Evolutionary conservation across 23 tunicate species (phyloP).

Genomic region (Phallusia fumigata): DNA sequence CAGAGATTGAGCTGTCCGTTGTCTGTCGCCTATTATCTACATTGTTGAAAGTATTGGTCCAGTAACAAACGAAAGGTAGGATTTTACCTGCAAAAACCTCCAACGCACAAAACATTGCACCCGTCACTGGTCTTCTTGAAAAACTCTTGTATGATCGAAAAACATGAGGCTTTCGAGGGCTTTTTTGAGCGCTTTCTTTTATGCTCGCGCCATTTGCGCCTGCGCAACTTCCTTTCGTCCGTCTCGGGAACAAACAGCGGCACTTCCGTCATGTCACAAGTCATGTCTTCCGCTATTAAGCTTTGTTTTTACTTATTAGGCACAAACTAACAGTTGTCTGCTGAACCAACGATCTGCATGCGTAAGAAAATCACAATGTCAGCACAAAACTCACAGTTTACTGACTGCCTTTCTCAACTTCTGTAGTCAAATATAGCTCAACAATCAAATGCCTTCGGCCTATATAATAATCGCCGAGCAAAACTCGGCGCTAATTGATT

Average conservation of each 20-base stretch:
- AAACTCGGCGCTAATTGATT: neutral
- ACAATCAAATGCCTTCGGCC: neutral
- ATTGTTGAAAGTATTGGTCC: too few species aligned
- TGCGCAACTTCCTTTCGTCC: neutral
- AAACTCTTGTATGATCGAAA: slow-evolving; percentile 26
- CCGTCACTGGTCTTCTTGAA: slow-evolving; percentile 27
- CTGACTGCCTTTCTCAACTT: too few species aligned
- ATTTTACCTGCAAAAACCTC: slow-evolving; percentile 25
- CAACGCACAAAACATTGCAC: slow-evolving; percentile 17
- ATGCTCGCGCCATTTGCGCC: slow-evolving; percentile 16
- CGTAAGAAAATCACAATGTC: too few species aligned
- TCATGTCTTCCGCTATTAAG: slow-evolving; percentile 25
- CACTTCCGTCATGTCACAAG: slow-evolving; percentile 18
- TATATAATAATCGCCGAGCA: neutral
- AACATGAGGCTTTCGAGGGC: slow-evolving; percentile 15
- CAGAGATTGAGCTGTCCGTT: too few species aligned
- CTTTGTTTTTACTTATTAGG: neutral
- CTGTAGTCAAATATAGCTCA: too few species aligned
- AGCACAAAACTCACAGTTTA: too few species aligned
- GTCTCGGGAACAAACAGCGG: slow-evolving; percentile 7
- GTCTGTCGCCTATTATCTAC: too few species aligned
- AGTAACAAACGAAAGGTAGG: too few species aligned
- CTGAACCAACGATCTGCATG: too few species aligned
- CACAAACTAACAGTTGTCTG: too few species aligned
- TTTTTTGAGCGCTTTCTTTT: slow-evolving; percentile 7